Evolutionary conservation across 2,888 invertebrate genomes (phyloP).

Genomic region (Perdita meconis): DNA sequence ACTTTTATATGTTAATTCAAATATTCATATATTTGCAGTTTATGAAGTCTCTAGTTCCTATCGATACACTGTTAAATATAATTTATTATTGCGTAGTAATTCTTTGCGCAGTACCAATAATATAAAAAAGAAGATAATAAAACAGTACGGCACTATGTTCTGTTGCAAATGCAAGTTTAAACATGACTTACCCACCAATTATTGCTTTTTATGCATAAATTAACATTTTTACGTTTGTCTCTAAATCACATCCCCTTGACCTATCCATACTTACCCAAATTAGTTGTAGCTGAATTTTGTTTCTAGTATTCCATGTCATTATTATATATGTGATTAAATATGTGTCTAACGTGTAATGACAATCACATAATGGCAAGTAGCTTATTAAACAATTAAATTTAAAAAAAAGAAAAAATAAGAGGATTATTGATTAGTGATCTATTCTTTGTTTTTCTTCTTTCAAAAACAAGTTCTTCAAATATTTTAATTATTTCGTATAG

Average conservation of each 20-base stretch:
- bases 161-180: constrained; percentile 5
- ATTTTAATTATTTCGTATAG: constrained; percentile 3
- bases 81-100: background rate
- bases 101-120: constrained; percentile 25
- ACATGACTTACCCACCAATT: constrained; percentile 8
- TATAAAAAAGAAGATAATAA: constrained; percentile 8
- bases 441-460: constrained; percentile 5
- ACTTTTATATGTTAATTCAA: too few relatives aligned
- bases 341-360: constrained; percentile 31
- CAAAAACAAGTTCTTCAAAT: background rate
- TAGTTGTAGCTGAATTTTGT: constrained; percentile 30
- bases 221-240: constrained; percentile 26
- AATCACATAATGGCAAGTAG: constrained; percentile 40
- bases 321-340: constrained; percentile 17
- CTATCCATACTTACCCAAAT: constrained; percentile 31
- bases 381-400: background rate
- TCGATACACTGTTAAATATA: background rate
- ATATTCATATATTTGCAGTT: background rate
- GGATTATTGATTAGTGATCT: constrained; percentile 6
- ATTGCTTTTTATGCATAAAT: constrained; percentile 22
- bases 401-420: constrained; percentile 5
- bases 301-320: constrained; percentile 24
- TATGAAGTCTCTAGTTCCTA: too few relatives aligned
- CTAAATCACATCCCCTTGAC: constrained; percentile 23
- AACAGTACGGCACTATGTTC: constrained; percentile 19